Base-by-base conservation (phyloP, 1,140 invertebrate species). In the Lordiphosa clarofinis region DNA sequence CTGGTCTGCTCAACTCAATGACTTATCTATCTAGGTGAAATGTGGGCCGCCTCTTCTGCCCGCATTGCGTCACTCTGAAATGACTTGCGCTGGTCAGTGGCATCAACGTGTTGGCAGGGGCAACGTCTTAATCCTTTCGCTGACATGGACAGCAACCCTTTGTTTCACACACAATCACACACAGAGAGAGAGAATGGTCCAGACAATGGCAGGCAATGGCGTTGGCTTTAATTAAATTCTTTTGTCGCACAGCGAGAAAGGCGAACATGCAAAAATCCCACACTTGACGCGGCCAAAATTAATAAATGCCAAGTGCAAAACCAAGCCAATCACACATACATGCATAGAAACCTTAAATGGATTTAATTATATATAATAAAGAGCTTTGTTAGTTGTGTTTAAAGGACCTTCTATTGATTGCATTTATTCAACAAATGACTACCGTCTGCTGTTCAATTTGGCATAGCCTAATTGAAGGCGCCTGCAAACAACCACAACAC, bases 191-290 rank as follows among this genome's bases (percentile, higher is more conserved):
- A 35, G 7, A 36, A n/a, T 7, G 13, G 43, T 55, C 11, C 56
- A 70, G 67, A 71, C 75, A 82, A 73, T 73, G 70, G 58, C 60
- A 36, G 38, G 15, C 15, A 15, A 15, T 15, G 15, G 55, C 61
- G 56, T 36, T 58, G 46, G 46, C 47, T 81, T 81, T 81, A 81
- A 81, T 81, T 81, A 81, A 81, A 82, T 81, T 81, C 75, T 76
- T 82, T 82, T 76, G 74, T 79, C 70, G 70, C 75, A 38, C 31
- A 43, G 36, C 40, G 38, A 33, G 48, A 37, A 40, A 43, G 38
- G 38, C 44, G 66, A 54, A 63, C 76, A 82, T 75, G 75, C 62
- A 82, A 72, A 76, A 68, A 67, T 75, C 50, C 60, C 52, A 74
- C 65, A 49, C 69, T 73, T 36, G 37, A 56, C 24, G 48, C 10